phyloP scores from a whole-genome alignment of 2,113 vertebrate genomes.

The Tragelaphus buxtoni region DNA sequence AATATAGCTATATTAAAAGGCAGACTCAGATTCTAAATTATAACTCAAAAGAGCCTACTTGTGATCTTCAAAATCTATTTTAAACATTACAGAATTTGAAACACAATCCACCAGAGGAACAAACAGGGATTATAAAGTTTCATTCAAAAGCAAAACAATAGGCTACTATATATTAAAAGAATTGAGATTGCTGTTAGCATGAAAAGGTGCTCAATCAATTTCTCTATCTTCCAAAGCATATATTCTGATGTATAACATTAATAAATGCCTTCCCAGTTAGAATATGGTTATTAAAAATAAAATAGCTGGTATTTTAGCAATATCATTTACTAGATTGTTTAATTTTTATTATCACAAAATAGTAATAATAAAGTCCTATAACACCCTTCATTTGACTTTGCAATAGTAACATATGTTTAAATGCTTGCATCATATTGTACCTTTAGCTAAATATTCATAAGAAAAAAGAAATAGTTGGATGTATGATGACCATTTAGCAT shows the following conservation, averaged over 20 bases:
- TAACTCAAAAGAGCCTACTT: neutral
- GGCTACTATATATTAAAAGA: neutral
- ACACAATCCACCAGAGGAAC: neutral
- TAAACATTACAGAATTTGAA: neutral
- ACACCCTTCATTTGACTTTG: neutral
- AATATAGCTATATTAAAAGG: neutral
- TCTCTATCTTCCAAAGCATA: neutral
- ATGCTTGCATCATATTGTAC: neutral
- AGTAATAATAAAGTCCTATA: neutral
- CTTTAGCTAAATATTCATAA: neutral
- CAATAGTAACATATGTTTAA: neutral
- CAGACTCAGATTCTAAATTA: neutral
- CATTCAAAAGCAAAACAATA: neutral
- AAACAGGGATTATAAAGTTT: neutral
- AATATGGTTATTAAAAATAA: neutral
- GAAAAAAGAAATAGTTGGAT: neutral
- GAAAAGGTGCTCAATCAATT: neutral
- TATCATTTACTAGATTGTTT: neutral
- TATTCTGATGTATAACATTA: neutral
- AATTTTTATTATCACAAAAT: neutral
- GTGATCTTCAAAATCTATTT: neutral
- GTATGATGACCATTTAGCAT: neutral
- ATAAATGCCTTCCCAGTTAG: neutral
- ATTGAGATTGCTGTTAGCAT: neutral
- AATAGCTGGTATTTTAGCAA: neutral